Conservation (phyloP, 2,113 vertebrate genomes). For the Pelvicachromis taeniatus region DNA sequence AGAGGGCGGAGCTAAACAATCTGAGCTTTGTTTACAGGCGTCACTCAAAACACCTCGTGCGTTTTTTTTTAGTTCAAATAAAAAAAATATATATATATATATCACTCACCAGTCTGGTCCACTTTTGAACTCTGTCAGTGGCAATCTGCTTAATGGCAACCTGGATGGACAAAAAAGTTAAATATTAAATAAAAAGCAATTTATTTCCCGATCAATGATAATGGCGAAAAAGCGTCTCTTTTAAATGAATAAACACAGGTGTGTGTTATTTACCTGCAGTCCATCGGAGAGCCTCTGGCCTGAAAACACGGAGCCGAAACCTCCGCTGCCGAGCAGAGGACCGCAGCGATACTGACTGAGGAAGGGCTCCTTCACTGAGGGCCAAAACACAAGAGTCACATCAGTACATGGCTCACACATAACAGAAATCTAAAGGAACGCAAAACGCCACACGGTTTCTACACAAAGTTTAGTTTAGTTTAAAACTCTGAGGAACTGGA, state of each 20-base stretch:
- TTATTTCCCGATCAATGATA: neutral
- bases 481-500: too few species aligned
- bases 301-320: slow-evolving; percentile 46
- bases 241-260: neutral
- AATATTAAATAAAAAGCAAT: neutral
- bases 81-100: too few species aligned
- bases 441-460: neutral
- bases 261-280: slow-evolving; percentile 20
- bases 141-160: slow-evolving; percentile 84
- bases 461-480: too few species aligned
- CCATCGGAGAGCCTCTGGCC: slow-evolving; percentile 47
- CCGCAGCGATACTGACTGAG: slow-evolving; percentile 23
- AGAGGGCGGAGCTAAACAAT: slow-evolving; percentile 34
- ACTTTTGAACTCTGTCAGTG: slow-evolving; percentile 75
- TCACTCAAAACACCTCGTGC: neutral
- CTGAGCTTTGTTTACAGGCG: neutral
- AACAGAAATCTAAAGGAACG: neutral
- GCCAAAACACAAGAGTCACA: neutral
- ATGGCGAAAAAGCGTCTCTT: neutral
- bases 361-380: slow-evolving; percentile 43
- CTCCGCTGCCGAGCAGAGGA: slow-evolving; percentile 34
- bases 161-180: slow-evolving; percentile 51
- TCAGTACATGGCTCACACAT: neutral
- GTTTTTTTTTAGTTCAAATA: neutral
- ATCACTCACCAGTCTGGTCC: slow-evolving; percentile 76